phyloP scores from a whole-genome alignment of 2,797 vertebrate species.

The Syncerus caffer region DNA sequence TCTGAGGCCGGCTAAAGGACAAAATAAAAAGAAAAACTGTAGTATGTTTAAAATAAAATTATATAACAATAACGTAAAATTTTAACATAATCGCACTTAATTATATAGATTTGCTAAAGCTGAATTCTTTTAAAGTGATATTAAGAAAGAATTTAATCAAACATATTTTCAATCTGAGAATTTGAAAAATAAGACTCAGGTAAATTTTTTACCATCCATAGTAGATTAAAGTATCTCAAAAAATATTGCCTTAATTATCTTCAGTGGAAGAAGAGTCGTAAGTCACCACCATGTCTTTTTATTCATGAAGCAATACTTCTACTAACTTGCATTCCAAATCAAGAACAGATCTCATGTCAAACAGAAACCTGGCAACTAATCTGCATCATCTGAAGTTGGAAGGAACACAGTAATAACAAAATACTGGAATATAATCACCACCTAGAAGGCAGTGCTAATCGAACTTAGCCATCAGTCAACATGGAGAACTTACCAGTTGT shows the following conservation, averaged over 20 bases:
- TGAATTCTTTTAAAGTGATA: slow-evolving; percentile 20
- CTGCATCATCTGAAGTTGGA: not conserved
- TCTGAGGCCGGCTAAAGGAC: slow-evolving; percentile 91
- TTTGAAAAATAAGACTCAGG: not conserved
- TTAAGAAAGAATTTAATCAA: not conserved
- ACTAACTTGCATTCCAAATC: not conserved
- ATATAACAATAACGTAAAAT: not conserved
- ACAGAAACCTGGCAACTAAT: not conserved
- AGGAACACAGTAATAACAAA: not conserved
- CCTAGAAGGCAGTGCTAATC: not conserved
- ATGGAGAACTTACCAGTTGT: not conserved
- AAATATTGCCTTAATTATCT: not conserved
- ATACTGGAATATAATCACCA: not conserved
- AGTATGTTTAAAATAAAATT: not conserved
- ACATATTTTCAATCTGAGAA: slow-evolving; percentile 5
- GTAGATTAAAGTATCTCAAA: slow-evolving; percentile 8
- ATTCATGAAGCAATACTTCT: not conserved
- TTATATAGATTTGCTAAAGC: not conserved
- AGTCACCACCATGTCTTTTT: not conserved
- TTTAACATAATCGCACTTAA: not conserved
- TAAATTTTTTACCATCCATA: slow-evolving; percentile 5
- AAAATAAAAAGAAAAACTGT: slow-evolving; percentile 61
- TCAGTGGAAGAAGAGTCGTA: not conserved
- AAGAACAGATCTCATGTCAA: slow-evolving; percentile 36
- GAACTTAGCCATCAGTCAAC: not conserved